A percentile compares a stretch with the other conserved stretches of the same genome.
Evolutionary conservation across 2,113 vertebrate species (phyloP).

Genomic region (Tragelaphus scriptus): DNA sequence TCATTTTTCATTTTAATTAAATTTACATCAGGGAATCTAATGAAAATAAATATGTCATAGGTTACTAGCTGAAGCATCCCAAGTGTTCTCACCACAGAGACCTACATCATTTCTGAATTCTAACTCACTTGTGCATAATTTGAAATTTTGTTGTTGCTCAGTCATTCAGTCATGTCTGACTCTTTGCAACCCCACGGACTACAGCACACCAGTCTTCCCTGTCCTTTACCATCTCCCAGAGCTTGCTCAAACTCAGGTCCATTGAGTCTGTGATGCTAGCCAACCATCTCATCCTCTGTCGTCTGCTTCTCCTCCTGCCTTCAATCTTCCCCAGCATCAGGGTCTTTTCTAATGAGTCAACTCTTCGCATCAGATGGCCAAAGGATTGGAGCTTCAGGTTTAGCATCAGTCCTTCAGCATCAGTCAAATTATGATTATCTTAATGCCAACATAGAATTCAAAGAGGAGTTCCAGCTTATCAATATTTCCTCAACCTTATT

Average conservation of each 20-base stretch:
- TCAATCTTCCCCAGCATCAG: background rate
- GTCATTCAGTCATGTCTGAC: background rate
- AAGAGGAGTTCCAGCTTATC: background rate
- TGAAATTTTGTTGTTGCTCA: background rate
- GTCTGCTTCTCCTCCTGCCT: background rate
- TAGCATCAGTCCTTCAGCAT: background rate
- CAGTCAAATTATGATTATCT: background rate
- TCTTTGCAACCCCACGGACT: background rate
- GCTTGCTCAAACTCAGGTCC: background rate
- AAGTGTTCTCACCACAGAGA: background rate
- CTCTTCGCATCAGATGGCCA: background rate
- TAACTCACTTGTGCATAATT: background rate
- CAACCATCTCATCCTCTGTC: background rate
- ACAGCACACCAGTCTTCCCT: background rate
- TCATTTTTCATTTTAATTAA: constrained; percentile 21
- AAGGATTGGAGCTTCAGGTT: background rate
- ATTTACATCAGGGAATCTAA: background rate
- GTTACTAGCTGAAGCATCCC: background rate
- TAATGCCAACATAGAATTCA: background rate
- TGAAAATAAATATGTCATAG: background rate
- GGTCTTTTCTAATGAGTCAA: background rate
- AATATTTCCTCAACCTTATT: background rate
- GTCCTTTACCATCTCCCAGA: background rate
- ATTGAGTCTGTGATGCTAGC: background rate
- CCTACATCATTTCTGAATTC: background rate